phyloP scores from a whole-genome alignment of 2,888 invertebrate genomes.

The Belgica antarctica region DNA sequence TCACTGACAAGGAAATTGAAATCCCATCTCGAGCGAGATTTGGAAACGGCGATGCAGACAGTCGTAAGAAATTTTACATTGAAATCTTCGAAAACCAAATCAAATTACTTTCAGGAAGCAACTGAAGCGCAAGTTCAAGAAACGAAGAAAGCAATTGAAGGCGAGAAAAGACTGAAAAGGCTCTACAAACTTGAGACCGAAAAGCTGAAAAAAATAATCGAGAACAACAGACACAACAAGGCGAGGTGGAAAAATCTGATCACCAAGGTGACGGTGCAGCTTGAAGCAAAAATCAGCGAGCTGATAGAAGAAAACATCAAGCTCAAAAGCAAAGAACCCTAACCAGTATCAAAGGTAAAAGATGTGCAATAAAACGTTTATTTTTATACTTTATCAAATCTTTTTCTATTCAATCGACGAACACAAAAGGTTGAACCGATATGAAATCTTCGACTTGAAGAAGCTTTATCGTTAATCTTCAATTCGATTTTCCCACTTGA shows the following conservation, averaged over 20 bases:
- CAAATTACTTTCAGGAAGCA: not conserved
- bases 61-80: conserved; percentile 2
- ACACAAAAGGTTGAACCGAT: too few species aligned
- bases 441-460: too few species aligned
- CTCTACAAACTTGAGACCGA: not conserved
- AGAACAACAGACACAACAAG: not conserved
- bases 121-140: not conserved
- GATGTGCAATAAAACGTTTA: too few species aligned
- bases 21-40: not conserved
- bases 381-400: too few species aligned
- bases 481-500: too few species aligned
- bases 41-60: not conserved
- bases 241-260: conserved; percentile 18
- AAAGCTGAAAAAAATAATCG: conserved; percentile 15
- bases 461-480: too few species aligned
- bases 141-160: not conserved
- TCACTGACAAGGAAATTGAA: not conserved
- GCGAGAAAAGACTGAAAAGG: not conserved
- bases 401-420: too few species aligned
- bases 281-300: conserved; percentile 18
- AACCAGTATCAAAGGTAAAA: too few species aligned
- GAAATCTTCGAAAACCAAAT: not conserved
- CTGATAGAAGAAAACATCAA: conserved; percentile 28
- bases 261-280: not conserved
- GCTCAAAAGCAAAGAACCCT: too few species aligned